Percentiles rank a stretch among this genome's conserved stretches.
Conservation (phyloP, 2,797 vertebrate genomes). For the Adelosebastes latens region DNA sequence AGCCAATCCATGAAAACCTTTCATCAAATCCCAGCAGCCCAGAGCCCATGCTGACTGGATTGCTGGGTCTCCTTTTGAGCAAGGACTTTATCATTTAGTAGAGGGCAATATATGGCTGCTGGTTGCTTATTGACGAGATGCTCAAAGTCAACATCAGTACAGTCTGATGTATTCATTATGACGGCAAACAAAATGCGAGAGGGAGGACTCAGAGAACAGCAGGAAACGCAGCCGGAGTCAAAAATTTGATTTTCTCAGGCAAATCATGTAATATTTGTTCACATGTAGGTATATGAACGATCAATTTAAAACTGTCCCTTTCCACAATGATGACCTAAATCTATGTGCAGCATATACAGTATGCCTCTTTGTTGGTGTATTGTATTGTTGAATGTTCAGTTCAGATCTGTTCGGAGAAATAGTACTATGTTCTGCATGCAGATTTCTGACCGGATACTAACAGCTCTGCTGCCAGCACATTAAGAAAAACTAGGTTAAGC, state of each 20-base stretch:
- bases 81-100: constrained; percentile 57
- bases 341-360: not conserved
- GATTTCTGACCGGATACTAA: constrained; percentile 64
- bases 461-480: constrained; percentile 49
- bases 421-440: constrained; percentile 53
- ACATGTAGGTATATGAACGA: not conserved
- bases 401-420: constrained; percentile 20
- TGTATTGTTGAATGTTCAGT: constrained; percentile 5
- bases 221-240: constrained; percentile 5
- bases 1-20: constrained; percentile 66
- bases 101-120: constrained; percentile 27
- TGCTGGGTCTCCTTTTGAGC: constrained; percentile 39
- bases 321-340: not conserved
- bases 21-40: constrained; percentile 64
- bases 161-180: constrained; percentile 23
- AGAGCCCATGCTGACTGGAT: constrained; percentile 43
- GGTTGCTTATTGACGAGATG: constrained; percentile 36
- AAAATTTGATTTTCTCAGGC: not conserved
- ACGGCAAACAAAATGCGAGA: not conserved
- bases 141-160: constrained; percentile 30
- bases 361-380: not conserved
- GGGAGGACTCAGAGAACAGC: constrained; percentile 17
- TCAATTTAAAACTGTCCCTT: not conserved
- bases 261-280: not conserved
- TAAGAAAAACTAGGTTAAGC: constrained; percentile 71